Base-by-base conservation (phyloP, 2,888 invertebrate species). In the Dendrolimus houi region DNA sequence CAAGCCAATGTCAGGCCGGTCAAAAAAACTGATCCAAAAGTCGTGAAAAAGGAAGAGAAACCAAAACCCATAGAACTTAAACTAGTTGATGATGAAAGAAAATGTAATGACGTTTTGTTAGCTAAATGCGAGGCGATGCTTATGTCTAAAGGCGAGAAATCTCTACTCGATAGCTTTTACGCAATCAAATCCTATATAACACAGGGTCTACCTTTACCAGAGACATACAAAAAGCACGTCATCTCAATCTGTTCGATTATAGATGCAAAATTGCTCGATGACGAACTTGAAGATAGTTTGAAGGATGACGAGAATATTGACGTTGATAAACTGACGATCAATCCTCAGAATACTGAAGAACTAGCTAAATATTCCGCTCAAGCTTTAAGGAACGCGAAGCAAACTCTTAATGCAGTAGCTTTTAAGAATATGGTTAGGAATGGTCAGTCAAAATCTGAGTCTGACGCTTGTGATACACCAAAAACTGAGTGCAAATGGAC, bases 401-500 rank as follows among this genome's bases (percentile, higher is more conserved):
- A 89, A 13, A 85, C 86, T 0, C 58, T 89, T 0, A 89, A 88
- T 61, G 83, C 85, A 0, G 85, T 88, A 0, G 88, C 88, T 0
- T 88, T 89, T 56, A 76, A 81, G 0, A 85, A 84, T 12, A 79
- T 87, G 58, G 74, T 78, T 10, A 63, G 81, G 0, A 87, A 82
- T 8, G 85, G 84, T 0, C 85, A 85, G 10, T 81, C 77, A 0
- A 87, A 87, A 13, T 84, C 84, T 0, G 88, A 88, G 2, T 80
- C 81, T 1, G 89, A 89, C 1, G 78, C 79, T 0, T 87, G 86
- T n/a, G 87, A 87, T 52, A 85, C 83, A 0, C 86, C 87, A 0
- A 83, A 82, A 53, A 80, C 69, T 0, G 86, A 85, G 8, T 90
- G 89, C 60, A 88, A 89, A 54, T 88, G 85, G 80, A 89, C 90